A percentile compares a stretch with the other conserved stretches of the same genome.
These are phyloP conservation scores for Chrysotoxum bicinctum DNA, from an alignment of 2,888 invertebrate species.

Conservation along the genomic window DNA sequence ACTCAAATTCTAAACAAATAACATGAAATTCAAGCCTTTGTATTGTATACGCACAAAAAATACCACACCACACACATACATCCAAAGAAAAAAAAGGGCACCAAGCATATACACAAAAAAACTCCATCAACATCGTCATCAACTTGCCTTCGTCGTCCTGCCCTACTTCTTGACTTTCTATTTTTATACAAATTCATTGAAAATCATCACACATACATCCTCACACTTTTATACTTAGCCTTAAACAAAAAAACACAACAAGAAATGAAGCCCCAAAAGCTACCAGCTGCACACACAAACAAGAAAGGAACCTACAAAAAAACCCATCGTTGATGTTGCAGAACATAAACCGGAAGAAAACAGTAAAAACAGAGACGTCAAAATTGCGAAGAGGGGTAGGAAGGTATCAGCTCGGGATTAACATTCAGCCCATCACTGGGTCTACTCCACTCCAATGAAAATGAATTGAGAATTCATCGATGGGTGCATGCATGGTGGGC, in stretches of 20 bases:
- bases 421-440: slow-evolving; percentile 36
- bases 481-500: slow-evolving; percentile 8
- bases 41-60: not conserved
- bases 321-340: slow-evolving; percentile 37
- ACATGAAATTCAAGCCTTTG: not conserved
- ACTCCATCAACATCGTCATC: slow-evolving; percentile 51
- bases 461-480: slow-evolving; percentile 62
- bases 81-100: not conserved
- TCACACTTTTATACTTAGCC: slow-evolving; percentile 37
- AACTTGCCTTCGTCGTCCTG: slow-evolving; percentile 59
- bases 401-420: slow-evolving; percentile 3
- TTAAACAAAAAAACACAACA: slow-evolving; percentile 42
- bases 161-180: slow-evolving; percentile 72
- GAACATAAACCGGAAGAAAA: slow-evolving; percentile 69
- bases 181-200: slow-evolving; percentile 75
- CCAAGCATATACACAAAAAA: not conserved
- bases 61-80: slow-evolving; percentile 13
- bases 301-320: slow-evolving; percentile 44
- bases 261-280: slow-evolving; percentile 68
- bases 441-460: slow-evolving; percentile 23
- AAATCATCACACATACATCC: slow-evolving; percentile 72
- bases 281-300: slow-evolving; percentile 54
- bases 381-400: not conserved
- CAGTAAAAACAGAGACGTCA: slow-evolving; percentile 11
- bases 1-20: slow-evolving; percentile 14